These are phyloP conservation scores for Chrysotoxum bicinctum DNA, from an alignment of 2,888 invertebrate genomes.

Conservation along the genomic window DNA sequence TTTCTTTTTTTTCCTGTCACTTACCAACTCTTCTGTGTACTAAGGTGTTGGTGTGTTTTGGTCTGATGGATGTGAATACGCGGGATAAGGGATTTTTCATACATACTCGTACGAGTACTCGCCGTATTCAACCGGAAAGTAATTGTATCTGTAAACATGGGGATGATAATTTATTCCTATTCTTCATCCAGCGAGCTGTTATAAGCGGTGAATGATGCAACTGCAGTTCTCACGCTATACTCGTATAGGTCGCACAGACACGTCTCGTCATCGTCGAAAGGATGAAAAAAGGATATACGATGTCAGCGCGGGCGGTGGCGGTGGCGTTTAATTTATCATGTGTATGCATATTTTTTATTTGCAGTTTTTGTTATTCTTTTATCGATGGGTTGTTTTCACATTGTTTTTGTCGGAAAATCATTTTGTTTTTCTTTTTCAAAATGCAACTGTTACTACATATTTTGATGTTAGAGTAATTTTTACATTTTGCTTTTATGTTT, in stretches of 20 bases:
- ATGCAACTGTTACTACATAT: neutral
- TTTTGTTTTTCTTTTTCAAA: slow-evolving; percentile 21
- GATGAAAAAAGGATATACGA: neutral
- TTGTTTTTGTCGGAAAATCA: slow-evolving; percentile 43
- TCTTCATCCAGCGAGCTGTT: slow-evolving; percentile 43
- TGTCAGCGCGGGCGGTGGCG: neutral
- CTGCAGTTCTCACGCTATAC: neutral
- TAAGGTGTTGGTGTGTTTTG: neutral
- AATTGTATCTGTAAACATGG: slow-evolving; percentile 70
- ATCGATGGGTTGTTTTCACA: slow-evolving; percentile 8
- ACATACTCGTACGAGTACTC: neutral
- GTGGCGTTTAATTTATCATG: neutral
- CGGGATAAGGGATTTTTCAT: neutral
- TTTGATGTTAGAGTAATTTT: neutral
- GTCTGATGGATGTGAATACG: neutral
- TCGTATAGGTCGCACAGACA: neutral
- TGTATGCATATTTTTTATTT: neutral
- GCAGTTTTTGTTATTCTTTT: neutral
- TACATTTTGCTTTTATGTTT: neutral
- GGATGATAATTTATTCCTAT: slow-evolving; percentile 70
- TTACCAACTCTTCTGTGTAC: slow-evolving; percentile 2
- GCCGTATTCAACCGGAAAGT: slow-evolving; percentile 44
- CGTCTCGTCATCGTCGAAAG: neutral
- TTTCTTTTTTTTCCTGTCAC: slow-evolving; percentile 20
- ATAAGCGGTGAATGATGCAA: slow-evolving; percentile 35